Evolutionary conservation across 2,888 invertebrate genomes (phyloP), one percentile per base, ranked within the genome.

Genomic region (Notodonta ziczac): DNA sequence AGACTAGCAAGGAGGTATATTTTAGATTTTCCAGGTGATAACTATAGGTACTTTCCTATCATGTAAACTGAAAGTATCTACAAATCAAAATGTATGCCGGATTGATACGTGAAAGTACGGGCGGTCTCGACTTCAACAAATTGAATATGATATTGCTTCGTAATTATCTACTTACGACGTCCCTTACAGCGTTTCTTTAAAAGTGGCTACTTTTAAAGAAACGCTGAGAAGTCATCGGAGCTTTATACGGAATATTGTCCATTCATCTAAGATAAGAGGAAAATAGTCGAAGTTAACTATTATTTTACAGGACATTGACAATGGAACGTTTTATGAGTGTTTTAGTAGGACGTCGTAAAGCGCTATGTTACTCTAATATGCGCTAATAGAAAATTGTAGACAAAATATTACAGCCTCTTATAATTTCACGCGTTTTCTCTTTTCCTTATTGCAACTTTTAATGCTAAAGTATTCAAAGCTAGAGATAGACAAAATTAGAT

Each of bases 261-360:
- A 48, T 16, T 10, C 16, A 4, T 16, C 50, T 50, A 4, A 13
- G 16, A 50, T 50, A 50, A 50, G 50, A 50, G 50, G 50, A 50
- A 50, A 50, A 50, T 16, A 50, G 50, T 16, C 50, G 50, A 50
- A 16, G 50, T 14, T 50, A 16, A 50, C 50, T 50, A 9, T 50
- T 50, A 50, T 50, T 50, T 50, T 50, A 50, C 50, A 50, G 16
- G 16, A 73, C 76, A 83, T 81, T 82, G 83, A 84, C 83, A 82
- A 81, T 77, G 72, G 73, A 81, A 87, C 81, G 84, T 87, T 86
- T 85, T 85, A 84, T 78, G 76, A 68, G 78, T 81, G 76, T 84
- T 85, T 85, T 84, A 82, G 81, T 83, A 76, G 75, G 66, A 72
- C 51, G 78, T 72, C 70, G 74, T 85, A 84, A 83, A 84, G 78